Conservation (phyloP, 2,888 invertebrate species). For the Xiphydria camelus region DNA sequence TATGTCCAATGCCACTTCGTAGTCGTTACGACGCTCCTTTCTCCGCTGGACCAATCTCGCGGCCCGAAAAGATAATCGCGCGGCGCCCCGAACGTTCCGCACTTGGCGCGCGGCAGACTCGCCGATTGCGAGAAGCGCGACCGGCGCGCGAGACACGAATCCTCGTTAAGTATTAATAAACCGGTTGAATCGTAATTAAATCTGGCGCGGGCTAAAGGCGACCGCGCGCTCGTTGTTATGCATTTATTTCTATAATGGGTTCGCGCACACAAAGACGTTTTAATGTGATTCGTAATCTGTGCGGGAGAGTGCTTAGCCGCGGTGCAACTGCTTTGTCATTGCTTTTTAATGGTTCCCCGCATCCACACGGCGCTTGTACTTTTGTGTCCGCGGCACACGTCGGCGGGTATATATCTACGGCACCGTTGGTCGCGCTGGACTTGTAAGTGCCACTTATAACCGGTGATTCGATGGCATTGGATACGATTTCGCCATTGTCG, state of each 20-base stretch:
- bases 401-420: not conserved
- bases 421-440: not conserved
- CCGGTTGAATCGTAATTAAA: slow-evolving; percentile 32
- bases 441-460: too few species aligned
- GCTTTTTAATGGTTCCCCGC: slow-evolving; percentile 15
- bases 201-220: too few species aligned
- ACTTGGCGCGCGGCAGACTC: too few species aligned
- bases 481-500: too few species aligned
- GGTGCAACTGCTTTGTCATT: slow-evolving; percentile 17
- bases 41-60: too few species aligned
- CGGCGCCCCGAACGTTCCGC: too few species aligned
- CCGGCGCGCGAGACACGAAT: not conserved
- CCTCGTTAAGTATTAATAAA: slow-evolving; percentile 27
- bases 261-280: slow-evolving; percentile 20
- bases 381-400: slow-evolving; percentile 1
- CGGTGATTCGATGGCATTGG: too few species aligned
- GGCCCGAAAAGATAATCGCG: too few species aligned
- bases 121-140: too few species aligned
- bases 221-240: slow-evolving; percentile 17
- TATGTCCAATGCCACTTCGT: too few species aligned
- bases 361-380: not conserved
- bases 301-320: slow-evolving; percentile 11
- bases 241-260: slow-evolving; percentile 22
- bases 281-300: slow-evolving; percentile 25
- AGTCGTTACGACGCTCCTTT: too few species aligned